These are phyloP conservation scores for Malurus leucopterus DNA, from an alignment of 2,797 vertebrate genomes.

Conservation along the genomic window DNA sequence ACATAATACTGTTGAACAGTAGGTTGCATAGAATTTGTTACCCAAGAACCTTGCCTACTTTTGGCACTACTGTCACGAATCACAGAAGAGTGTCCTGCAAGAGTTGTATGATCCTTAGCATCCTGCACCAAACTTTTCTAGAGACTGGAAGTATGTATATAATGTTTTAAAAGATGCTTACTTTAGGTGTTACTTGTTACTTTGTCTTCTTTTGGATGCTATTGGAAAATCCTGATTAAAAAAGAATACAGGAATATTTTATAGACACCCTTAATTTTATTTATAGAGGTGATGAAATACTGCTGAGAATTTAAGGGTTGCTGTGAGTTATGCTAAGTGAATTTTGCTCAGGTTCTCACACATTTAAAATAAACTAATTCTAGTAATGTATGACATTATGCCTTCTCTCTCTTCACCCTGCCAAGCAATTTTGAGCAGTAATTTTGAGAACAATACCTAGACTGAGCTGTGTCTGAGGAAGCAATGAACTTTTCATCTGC, in stretches of 20 bases:
- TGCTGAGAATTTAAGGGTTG: neutral
- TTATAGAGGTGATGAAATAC: conserved; percentile 13
- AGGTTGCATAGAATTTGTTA: conserved; percentile 26
- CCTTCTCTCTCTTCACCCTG: neutral
- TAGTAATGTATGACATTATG: neutral
- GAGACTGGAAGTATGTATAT: neutral
- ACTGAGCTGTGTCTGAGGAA: neutral
- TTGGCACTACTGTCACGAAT: neutral
- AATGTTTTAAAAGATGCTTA: neutral
- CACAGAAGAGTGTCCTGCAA: neutral
- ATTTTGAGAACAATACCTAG: neutral
- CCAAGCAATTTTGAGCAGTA: neutral
- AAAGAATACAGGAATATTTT: conserved; percentile 14
- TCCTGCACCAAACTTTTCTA: neutral
- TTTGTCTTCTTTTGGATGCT: neutral
- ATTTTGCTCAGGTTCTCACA: conserved; percentile 23
- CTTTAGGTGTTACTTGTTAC: neutral
- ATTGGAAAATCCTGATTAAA: neutral
- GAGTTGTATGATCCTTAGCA: conserved; percentile 9
- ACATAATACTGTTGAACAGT: conserved; percentile 36
- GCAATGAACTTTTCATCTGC: neutral
- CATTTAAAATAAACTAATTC: conserved; percentile 13
- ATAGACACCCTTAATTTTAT: neutral
- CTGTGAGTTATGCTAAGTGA: neutral
- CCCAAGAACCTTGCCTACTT: conserved; percentile 1